These are phyloP conservation scores for Nephila pilipes DNA, from an alignment of 1,140 invertebrate genomes.

Conservation along the genomic window DNA sequence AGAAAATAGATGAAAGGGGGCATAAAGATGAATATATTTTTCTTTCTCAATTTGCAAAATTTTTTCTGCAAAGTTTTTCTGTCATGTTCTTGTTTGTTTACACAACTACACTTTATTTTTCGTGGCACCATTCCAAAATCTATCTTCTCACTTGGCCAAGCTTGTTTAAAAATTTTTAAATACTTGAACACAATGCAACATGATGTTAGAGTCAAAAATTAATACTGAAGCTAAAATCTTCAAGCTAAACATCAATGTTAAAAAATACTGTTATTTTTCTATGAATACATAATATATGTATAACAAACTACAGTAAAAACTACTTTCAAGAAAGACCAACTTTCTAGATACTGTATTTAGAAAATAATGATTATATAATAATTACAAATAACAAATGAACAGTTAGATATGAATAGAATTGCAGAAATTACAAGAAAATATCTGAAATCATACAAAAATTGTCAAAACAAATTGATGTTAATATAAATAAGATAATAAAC, in stretches of 20 bases:
- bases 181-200: neutral
- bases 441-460: too few relatives aligned
- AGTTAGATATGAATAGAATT: neutral
- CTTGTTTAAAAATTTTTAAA: neutral
- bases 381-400: neutral
- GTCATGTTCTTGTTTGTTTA: too few relatives aligned
- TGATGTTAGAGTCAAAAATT: neutral
- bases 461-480: too few relatives aligned
- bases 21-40: too few relatives aligned
- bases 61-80: too few relatives aligned
- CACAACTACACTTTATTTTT: neutral
- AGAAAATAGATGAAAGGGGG: too few relatives aligned
- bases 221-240: neutral
- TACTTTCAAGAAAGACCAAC: neutral
- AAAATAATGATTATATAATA: neutral
- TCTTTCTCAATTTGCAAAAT: too few relatives aligned
- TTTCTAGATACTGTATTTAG: neutral
- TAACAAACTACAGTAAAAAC: neutral
- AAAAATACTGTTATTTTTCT: neutral
- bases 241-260: neutral
- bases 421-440: neutral
- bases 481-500: too few relatives aligned
- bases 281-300: neutral
- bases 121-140: neutral
- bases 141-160: neutral